Percentiles rank a stretch among this genome's conserved stretches.
These are phyloP conservation scores for Torymus aiolomorphi DNA, from an alignment of 2,888 invertebrate genomes.

Conservation along the genomic window DNA sequence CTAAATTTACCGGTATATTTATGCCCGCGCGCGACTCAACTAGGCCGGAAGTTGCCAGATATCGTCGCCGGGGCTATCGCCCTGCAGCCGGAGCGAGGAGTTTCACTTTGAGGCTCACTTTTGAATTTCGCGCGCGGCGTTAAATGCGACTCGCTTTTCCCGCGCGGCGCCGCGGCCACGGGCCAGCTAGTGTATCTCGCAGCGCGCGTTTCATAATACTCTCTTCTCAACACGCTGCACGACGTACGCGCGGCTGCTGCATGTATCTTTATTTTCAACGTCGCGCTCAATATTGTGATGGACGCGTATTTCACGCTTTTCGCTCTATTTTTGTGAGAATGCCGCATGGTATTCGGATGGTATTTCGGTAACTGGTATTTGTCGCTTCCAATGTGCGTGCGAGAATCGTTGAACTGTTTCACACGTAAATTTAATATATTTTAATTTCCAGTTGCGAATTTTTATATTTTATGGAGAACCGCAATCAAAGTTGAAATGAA, in stretches of 20 bases:
- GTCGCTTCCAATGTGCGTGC: neutral
- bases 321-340: conserved; percentile 11
- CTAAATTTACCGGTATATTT: conserved; percentile 61
- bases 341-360: conserved; percentile 7
- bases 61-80: conserved; percentile 54
- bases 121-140: conserved; percentile 34
- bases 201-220: conserved; percentile 41
- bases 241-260: neutral
- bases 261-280: conserved; percentile 45
- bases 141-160: conserved; percentile 30
- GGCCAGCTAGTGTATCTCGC: neutral
- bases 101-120: conserved; percentile 43
- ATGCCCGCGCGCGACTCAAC: conserved; percentile 62
- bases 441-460: no score
- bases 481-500: no score
- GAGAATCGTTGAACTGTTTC: no score
- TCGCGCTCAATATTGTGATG: conserved; percentile 30
- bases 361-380: conserved; percentile 23
- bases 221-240: neutral
- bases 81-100: conserved; percentile 27
- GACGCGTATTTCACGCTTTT: conserved; percentile 10
- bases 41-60: conserved; percentile 64
- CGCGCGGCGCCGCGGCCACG: neutral
- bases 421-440: no score
- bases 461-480: no score